Evolutionary conservation across 2,888 invertebrate genomes (phyloP).

Genomic region (Ennomos erosarius): DNA sequence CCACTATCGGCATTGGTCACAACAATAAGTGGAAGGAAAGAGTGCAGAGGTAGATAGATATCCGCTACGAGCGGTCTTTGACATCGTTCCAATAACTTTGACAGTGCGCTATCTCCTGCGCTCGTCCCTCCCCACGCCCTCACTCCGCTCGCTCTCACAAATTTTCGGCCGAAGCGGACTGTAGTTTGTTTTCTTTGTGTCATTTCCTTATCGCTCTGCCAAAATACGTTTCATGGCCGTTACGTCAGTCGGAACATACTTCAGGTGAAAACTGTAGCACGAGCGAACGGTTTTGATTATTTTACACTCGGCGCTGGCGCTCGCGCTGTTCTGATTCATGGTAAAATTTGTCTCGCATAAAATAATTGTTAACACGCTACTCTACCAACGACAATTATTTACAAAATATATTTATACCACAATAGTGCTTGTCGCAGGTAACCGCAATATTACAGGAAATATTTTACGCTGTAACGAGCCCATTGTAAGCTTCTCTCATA

Average conservation of each 20-base stretch:
- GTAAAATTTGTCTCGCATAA: neutral
- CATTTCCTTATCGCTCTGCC: slow-evolving; percentile 85
- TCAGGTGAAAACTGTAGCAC: slow-evolving; percentile 75
- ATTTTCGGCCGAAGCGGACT: slow-evolving; percentile 77
- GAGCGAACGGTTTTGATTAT: slow-evolving; percentile 60
- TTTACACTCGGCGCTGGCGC: slow-evolving; percentile 25
- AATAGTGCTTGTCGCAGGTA: slow-evolving; percentile 69
- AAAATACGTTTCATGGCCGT: slow-evolving; percentile 84
- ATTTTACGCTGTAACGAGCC: slow-evolving; percentile 66
- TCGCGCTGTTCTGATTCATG: slow-evolving; percentile 14
- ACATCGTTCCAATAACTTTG: slow-evolving; percentile 81
- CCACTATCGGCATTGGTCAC: slow-evolving; percentile 15
- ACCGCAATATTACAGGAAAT: slow-evolving; percentile 72
- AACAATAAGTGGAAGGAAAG: slow-evolving; percentile 43
- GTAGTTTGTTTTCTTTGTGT: slow-evolving; percentile 84
- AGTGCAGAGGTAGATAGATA: slow-evolving; percentile 68
- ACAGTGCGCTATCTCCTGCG: slow-evolving; percentile 61
- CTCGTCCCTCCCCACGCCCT: slow-evolving; percentile 40
- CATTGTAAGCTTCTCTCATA: slow-evolving; percentile 61
- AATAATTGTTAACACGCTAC: too few species aligned
- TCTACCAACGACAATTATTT: slow-evolving; percentile 33
- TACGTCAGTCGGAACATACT: slow-evolving; percentile 80
- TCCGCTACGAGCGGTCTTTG: slow-evolving; percentile 72
- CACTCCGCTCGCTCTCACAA: slow-evolving; percentile 63
- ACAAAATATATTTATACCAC: slow-evolving; percentile 67